Conservation (phyloP, 2,888 invertebrate genomes). For the Scaeva pyrastri region DNA sequence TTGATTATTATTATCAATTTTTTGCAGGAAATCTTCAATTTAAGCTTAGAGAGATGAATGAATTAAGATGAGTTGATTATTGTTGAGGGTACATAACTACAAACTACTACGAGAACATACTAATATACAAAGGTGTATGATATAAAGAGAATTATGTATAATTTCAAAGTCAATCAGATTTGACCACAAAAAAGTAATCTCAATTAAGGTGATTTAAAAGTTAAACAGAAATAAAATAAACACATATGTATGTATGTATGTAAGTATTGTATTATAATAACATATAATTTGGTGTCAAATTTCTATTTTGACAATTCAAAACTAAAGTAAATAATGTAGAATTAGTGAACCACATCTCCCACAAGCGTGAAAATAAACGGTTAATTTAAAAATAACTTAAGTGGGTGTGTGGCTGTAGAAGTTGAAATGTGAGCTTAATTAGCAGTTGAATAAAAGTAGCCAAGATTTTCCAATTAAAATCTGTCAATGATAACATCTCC, state of each 20-base stretch:
- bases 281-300: neutral
- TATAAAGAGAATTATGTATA: conserved; percentile 14
- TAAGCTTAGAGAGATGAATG: conserved; percentile 20
- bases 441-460: neutral
- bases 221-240: conserved; percentile 4
- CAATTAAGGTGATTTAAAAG: conserved; percentile 33
- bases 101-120: no score
- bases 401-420: neutral
- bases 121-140: neutral
- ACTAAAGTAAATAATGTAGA: no score
- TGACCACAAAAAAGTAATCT: conserved; percentile 19
- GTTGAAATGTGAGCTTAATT: neutral
- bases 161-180: conserved; percentile 29
- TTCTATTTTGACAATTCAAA: neutral
- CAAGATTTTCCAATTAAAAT: neutral
- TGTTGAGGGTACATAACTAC: neutral
- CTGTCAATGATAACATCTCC: neutral
- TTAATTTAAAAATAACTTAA: neutral
- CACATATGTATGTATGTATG: no score
- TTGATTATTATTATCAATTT: conserved; percentile 2
- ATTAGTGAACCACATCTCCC: no score
- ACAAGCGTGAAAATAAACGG: neutral
- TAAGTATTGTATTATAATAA: neutral
- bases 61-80: conserved; percentile 6
- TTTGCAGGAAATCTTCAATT: conserved; percentile 69